Evolutionary conservation across 2,797 vertebrate species (phyloP), one percentile per base, ranked within the genome.

Genomic region (Dryobates pubescens): DNA sequence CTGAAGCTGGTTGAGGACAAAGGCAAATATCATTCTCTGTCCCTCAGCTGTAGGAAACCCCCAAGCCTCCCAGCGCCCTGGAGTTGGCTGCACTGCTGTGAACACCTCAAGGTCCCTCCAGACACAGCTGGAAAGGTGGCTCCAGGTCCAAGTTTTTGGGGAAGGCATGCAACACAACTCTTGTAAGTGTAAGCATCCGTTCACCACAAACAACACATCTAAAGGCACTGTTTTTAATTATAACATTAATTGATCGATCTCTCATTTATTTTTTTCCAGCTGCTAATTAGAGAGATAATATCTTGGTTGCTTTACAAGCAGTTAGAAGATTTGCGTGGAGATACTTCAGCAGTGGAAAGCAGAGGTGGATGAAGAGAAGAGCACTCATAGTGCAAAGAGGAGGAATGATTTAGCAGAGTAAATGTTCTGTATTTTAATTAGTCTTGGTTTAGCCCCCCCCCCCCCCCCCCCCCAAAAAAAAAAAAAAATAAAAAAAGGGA

Each of bases 261-360:
- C 59, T 78, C 23, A 54, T 85, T 92, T 95, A 87, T 86, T 89
- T 95, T 89, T 71, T 90, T 82, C 93, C 90, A 90, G 88, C 91
- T 91, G 94, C 96, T 97, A 97, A 97, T 98, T 97, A 97, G 89
- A 95, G 90, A 88, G 94, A 95, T 97, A 96, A 70, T 78, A 96
- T 97, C 96, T 95, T n/a, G 32, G 95, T 91, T 94, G 94, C 89
- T 97, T 97, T 96, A 92, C 7, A 61, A 97, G 88, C 86, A 13
- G 64, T 69, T 86, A 94, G 90, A 96, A 91, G 72, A 96, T 86
- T 95, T 67, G 72, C 51, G 19, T 63, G 91, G 95, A 96, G 93
- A 94, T 76, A 67, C 92, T 94, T 94, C 76, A 79, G 53, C 77
- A 5, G 75, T 12, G 62, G 88, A 89, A 95, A 94, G 84, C 74